Base-by-base conservation (phyloP, 2,888 invertebrate genomes). In the Globia sparganii region DNA sequence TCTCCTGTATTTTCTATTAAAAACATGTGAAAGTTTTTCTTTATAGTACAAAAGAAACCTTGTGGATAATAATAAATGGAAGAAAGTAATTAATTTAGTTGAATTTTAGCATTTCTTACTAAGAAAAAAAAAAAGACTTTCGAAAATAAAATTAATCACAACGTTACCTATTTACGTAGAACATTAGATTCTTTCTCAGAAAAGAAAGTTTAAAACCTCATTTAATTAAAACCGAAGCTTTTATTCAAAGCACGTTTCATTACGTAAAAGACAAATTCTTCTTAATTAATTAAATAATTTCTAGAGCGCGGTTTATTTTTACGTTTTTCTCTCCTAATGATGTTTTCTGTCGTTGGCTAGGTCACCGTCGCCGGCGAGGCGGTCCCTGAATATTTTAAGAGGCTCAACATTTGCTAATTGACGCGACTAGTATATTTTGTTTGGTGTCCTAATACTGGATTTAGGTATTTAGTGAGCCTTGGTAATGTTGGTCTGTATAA, bases 241-340 rank as follows among this genome's bases (percentile, higher is more conserved):
- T 90, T 89, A 92, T 91, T 91, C 91, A 84, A 89, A 89, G 90
- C 92, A 91, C 92, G 91, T 93, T 92, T 92, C 88, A 91, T 92
- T 92, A 91, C 88, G 88, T 91, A 90, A 91, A 90, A 90, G 91
- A 92, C 91, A 89, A 91, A 91, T 92, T 92, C 88, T 91, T 91
- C 89, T 91, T 92, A 92, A 92, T 94, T 92, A 92, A 93, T 92
- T 91, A 91, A 93, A 92, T 91, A 87, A 92, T 92, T 91, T 91
- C 88, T 86, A 84, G 86, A 82, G 84, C 77, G 81, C 78, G 85
- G 89, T 86, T 89, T 90, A 89, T 91, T 92, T 90, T 89, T 88
- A 80, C 84, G 75, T 89, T 86, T 88, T 88, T 86, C 73, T 40
- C 76, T 87, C 77, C 81, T 92, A 90, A 91, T 90, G 89, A 90